Evolutionary conservation across 2,113 vertebrate species (phyloP), one percentile per base, ranked within the genome.

Genomic region (Mohoua ochrocephala): DNA sequence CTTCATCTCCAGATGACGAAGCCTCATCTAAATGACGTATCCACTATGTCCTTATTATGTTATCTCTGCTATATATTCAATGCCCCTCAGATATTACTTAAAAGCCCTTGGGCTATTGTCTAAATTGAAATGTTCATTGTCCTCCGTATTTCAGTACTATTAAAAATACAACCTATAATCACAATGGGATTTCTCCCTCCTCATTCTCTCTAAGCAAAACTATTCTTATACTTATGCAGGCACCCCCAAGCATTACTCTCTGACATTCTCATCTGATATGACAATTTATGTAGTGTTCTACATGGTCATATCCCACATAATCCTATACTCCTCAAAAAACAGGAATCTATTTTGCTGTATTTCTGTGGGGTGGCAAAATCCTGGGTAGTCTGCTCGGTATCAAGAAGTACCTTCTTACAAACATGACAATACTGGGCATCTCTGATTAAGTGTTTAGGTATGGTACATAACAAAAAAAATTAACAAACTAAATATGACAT

Each of bases 101-200:
- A 95, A 59, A 91, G 10, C 75, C 61, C 83, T 33, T 45, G 61
- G 69, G 67, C n/a, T 87, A n/a, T 35, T 87, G 39, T 61, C 56
- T 89, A 94, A 96, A 96, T 45, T 56, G 28, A 95, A 97, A 97
- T 78, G 64, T 49, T 80, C 90, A 37, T 22, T 79, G 76, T 47
- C 31, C 42, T 87, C 39, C 16, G 4, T 54, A 87, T 79, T 95
- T 94, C 88, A 44, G 68, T 45, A 87, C 39, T 84, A 93, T 57
- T 82, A 68, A 76, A 95, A 97, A 96, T 85, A 90, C 20, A 87
- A 18, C 24, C 11, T 81, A 44, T 71, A 60, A 23, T 70, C 70
- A 81, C 35, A 85, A 88, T 5, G 70, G 39, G 81, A 93, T 54
- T 89, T 83, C 69, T 65, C 24, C 33, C 28, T 87, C 17, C 30